phyloP scores from a whole-genome alignment of 2,113 vertebrate genomes.

The Pygoscelis adeliae region DNA sequence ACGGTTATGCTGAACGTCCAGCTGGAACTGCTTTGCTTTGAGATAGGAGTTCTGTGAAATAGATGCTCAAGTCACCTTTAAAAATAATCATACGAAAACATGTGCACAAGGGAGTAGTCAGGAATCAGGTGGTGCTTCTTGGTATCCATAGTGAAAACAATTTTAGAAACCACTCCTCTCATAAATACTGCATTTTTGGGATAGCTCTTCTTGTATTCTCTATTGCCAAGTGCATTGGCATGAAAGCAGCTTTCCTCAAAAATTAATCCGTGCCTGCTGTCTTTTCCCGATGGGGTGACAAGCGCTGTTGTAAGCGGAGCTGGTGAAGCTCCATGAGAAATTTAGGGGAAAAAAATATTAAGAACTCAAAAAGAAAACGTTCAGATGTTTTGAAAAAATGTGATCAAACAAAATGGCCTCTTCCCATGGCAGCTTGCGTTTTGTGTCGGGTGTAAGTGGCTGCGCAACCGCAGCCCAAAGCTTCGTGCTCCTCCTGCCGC shows the following conservation, averaged over 20 bases:
- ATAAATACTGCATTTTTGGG: slow-evolving; percentile 63
- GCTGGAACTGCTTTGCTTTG: not conserved
- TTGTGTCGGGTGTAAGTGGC: not conserved
- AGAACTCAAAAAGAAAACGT: not conserved
- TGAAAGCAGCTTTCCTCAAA: slow-evolving; percentile 53
- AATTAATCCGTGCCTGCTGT: slow-evolving; percentile 55
- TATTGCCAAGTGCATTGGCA: slow-evolving; percentile 55
- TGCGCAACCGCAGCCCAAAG: not conserved
- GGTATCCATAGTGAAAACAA: slow-evolving; percentile 50
- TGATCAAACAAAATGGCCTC: not conserved
- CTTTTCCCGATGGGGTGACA: slow-evolving; percentile 23
- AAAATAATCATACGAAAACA: not conserved
- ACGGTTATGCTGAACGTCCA: not conserved
- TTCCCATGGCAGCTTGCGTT: not conserved
- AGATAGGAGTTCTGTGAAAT: not conserved
- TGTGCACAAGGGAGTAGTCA: not conserved
- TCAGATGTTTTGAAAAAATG: not conserved
- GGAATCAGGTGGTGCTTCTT: slow-evolving; percentile 48
- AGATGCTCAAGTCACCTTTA: not conserved
- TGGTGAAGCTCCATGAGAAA: slow-evolving; percentile 6
- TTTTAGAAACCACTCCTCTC: slow-evolving; percentile 64
- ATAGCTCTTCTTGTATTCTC: slow-evolving; percentile 21
- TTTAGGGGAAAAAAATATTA: not conserved
- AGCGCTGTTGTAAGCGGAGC: not conserved
- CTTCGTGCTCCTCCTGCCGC: not conserved